Evolutionary conservation across 2,113 vertebrate genomes (phyloP).

Genomic region (Saimiri boliviensis): DNA sequence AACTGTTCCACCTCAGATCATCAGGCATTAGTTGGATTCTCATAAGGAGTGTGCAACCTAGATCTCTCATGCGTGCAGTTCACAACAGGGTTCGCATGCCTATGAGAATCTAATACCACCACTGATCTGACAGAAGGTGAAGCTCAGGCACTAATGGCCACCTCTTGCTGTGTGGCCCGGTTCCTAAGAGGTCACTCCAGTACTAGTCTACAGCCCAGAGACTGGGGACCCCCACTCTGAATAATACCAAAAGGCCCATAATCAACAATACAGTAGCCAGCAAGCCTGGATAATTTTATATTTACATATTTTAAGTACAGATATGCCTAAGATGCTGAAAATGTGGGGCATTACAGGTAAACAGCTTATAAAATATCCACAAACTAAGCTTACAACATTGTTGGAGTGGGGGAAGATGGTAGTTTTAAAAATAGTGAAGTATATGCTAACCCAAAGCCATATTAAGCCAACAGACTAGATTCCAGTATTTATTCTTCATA

Average conservation of each 20-base stretch:
- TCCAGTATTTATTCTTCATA: conserved; percentile 48
- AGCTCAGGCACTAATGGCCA: no score
- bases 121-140: no score
- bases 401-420: background rate
- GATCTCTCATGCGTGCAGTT: no score
- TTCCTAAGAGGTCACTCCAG: no score
- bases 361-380: background rate
- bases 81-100: no score
- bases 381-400: background rate
- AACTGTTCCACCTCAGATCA: no score
- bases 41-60: no score
- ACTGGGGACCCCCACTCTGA: no score
- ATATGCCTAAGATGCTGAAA: background rate
- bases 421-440: background rate
- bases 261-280: background rate
- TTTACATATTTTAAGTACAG: background rate
- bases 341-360: background rate
- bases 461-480: background rate
- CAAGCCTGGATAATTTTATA: background rate
- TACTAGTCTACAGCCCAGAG: no score
- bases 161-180: no score
- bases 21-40: no score
- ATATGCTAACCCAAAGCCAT: background rate
- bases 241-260: background rate
- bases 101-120: no score